Conservation (phyloP, 2,797 vertebrate genomes). For the Coregonus ussuriensis region DNA sequence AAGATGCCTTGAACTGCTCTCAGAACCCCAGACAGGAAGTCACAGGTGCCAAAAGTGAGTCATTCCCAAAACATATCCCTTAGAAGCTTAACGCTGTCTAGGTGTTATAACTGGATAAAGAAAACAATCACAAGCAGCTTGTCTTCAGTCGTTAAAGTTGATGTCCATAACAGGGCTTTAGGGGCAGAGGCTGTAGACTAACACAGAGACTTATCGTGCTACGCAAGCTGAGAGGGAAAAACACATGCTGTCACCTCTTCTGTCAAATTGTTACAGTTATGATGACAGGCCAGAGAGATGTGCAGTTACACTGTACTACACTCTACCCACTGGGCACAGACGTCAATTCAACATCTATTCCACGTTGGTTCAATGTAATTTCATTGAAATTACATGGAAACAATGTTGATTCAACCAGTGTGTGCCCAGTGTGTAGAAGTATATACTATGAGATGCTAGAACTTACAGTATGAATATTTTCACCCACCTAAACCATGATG, state of each 20-base stretch:
- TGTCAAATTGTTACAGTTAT: slow-evolving; percentile 40
- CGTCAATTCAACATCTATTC: no score
- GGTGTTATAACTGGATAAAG: slow-evolving; percentile 31
- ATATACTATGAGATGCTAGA: not conserved
- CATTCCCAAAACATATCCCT: slow-evolving; percentile 42
- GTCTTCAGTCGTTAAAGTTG: slow-evolving; percentile 10
- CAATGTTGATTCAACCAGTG: no score
- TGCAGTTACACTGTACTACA: not conserved
- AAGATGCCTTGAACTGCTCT: slow-evolving; percentile 65
- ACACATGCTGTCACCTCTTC: slow-evolving; percentile 47
- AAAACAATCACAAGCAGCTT: slow-evolving; percentile 23
- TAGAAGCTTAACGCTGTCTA: slow-evolving; percentile 40
- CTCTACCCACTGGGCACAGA: no score
- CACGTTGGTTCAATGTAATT: no score
- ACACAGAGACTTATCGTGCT: slow-evolving; percentile 20
- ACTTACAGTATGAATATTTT: not conserved
- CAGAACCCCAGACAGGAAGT: slow-evolving; percentile 58
- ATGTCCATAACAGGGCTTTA: not conserved
- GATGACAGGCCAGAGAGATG: slow-evolving; percentile 26
- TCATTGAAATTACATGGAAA: no score
- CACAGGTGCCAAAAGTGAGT: slow-evolving; percentile 40
- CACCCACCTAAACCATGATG: not conserved
- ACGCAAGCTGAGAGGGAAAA: slow-evolving; percentile 19
- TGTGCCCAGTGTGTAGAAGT: not conserved
- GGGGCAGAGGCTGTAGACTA: not conserved